Evolutionary conservation across 2,113 vertebrate species (phyloP).

Genomic region (Tichodroma muraria): DNA sequence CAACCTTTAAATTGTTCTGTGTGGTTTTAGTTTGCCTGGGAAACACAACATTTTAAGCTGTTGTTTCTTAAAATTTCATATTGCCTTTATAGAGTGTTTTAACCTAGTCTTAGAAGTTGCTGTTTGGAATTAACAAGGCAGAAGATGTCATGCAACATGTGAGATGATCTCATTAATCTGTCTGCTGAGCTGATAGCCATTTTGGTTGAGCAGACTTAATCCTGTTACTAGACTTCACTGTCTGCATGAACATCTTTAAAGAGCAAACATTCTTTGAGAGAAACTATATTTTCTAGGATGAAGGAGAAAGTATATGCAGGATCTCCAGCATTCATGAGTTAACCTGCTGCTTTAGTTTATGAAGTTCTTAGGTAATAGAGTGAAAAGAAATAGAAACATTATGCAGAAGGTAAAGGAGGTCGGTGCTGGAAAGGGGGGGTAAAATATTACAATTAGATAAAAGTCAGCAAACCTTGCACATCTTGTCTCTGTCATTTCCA

Average conservation of each 20-base stretch:
- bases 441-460: neutral
- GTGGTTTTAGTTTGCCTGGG: neutral
- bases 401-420: neutral
- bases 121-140: neutral
- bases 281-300: neutral
- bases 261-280: neutral
- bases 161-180: slow-evolving; percentile 35
- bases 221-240: slow-evolving; percentile 5
- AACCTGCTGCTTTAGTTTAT: neutral
- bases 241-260: neutral
- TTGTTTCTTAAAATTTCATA: neutral
- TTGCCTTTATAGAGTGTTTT: neutral
- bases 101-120: neutral
- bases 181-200: slow-evolving; percentile 14
- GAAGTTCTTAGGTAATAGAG: neutral
- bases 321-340: neutral
- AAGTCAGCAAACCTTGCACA: neutral
- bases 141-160: slow-evolving; percentile 27
- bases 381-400: neutral
- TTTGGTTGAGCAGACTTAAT: slow-evolving; percentile 39
- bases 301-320: neutral
- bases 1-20: neutral
- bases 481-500: neutral
- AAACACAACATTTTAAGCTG: neutral
- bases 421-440: neutral